Conservation (phyloP, 2,888 invertebrate species). For the Rhagonycha fulva region DNA sequence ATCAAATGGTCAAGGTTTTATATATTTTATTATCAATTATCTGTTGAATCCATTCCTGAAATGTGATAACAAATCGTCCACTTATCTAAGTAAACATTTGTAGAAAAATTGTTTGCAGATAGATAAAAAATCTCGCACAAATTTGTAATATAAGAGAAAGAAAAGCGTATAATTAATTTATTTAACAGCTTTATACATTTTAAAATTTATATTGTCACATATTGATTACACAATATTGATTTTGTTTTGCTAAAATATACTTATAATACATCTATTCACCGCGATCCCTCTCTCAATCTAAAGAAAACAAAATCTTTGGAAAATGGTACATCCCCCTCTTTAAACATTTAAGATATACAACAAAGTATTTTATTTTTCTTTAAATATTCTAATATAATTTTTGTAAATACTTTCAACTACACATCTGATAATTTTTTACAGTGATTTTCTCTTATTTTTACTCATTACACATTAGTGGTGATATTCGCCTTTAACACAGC, state of each 20-base stretch:
- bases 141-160: background rate
- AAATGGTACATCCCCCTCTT: slow-evolving; percentile 16
- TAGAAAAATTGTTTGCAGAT: background rate
- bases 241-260: slow-evolving; percentile 38
- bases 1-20: background rate
- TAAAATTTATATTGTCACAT: slow-evolving; percentile 52
- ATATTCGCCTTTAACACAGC: slow-evolving; percentile 12
- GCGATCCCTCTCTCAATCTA: background rate
- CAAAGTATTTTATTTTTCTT: slow-evolving; percentile 13
- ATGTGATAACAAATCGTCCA: background rate
- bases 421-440: slow-evolving; percentile 11
- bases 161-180: slow-evolving; percentile 49
- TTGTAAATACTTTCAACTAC: slow-evolving; percentile 10
- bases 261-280: slow-evolving; percentile 25
- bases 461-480: slow-evolving; percentile 11
- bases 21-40: background rate
- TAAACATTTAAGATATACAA: slow-evolving; percentile 24
- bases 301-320: slow-evolving; percentile 27
- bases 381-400: slow-evolving; percentile 15
- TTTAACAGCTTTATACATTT: slow-evolving; percentile 46
- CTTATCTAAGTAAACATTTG: background rate
- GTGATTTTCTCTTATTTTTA: slow-evolving; percentile 2
- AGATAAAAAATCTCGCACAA: background rate
- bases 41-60: background rate
- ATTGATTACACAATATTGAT: slow-evolving; percentile 46